Evolutionary conservation across 1,140 invertebrate genomes (phyloP), one percentile per base, ranked within the genome.

Genomic region (Drosophila athabasca): DNA sequence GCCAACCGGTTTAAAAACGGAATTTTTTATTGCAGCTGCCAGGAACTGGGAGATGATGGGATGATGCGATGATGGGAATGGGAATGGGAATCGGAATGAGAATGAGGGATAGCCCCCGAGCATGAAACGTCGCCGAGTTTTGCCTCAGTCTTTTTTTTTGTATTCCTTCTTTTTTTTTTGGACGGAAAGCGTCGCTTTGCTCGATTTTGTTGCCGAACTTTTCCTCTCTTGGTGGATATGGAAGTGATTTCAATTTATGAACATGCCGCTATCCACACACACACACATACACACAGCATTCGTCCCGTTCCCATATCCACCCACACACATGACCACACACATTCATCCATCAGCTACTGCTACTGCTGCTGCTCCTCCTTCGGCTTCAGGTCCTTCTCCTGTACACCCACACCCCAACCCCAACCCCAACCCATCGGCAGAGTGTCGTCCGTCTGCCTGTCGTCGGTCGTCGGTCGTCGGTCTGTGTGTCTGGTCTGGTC

Each of bases 181-280:
- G 29, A 29, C 19, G 46, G 67, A 54, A 62, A 67, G 52, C 54
- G 62, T 64, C 50, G 44, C 62, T 70, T 66, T 89, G 60, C 64
- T 81, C 64, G 76, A 79, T 83, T 85, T 80, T 79, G 68, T 79
- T 82, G 77, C 66, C 77, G 78, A 88, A 88, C 83, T 83, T 88
- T 88, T 83, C 52, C 67, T 49, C 62, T 43, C 62, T 69, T 19
- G 64, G 64, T 85, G 89, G 76, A 75, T 77, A 83, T 90, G 81
- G 89, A 87, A 87, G 89, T 90, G 90, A 90, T 90, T 90, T 90
- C 90, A 90, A 90, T 90, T 90, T 90, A 90, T 90, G 90, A 90
- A 90, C 89, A 90, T 87, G 87, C 87, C 87, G 74, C 79, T 90
- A 79, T 90, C 87, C 85, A 90, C 81, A 90, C 78, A 82, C 82